Base-by-base conservation (phyloP, 2,888 invertebrate species). In the Parapristionchus giblindavisi region DNA sequence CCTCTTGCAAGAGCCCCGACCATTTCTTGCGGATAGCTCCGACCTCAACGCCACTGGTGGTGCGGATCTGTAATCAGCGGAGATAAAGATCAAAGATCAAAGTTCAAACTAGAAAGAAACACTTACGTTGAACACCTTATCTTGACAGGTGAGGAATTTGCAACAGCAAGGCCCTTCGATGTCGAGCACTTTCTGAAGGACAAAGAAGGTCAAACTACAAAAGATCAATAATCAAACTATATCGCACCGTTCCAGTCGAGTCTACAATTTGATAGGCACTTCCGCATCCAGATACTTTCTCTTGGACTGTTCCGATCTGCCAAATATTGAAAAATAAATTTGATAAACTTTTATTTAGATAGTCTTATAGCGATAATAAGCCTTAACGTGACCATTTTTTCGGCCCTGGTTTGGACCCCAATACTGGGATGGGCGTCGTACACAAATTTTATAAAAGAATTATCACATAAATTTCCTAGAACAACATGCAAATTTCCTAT, bases 11-110 rank as follows among this genome's bases (percentile, higher is more conserved):
- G 54, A 78, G 76, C 5, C 83, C 83, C 14, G 78, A 77, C 83
- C 83, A 82, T 24, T 78, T 78, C 63, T 83, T 83, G 43, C 76
- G 78, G 38, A 83, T 78, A 27, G 78, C 78, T 1, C 83, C 83
- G 29, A 81, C 75, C 24, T 74, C 58, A 2, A 38, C 38, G 5
- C 65, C 74, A 17, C 21, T n/a, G 21, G 11, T 38, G 32, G 52
- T 72, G 11, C 29, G 29, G 8, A 76, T 29, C 76, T 76, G 63
- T 21, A 3, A 66, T 5, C 0, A 29, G 32, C 14, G 38, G 21
- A 56, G 68, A 54, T 43, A 2, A n/a, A n/a, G 36, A 36, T 21
- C 24, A n/a, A 21, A 36, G 54, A 48, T 51, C 48, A 51, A 66
- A 51, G 21, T 29, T 32, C 66, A 51, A 51, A 11, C 14, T 56